Base-by-base conservation (phyloP, 2,888 invertebrate species). In the Platycheirus albimanus region DNA sequence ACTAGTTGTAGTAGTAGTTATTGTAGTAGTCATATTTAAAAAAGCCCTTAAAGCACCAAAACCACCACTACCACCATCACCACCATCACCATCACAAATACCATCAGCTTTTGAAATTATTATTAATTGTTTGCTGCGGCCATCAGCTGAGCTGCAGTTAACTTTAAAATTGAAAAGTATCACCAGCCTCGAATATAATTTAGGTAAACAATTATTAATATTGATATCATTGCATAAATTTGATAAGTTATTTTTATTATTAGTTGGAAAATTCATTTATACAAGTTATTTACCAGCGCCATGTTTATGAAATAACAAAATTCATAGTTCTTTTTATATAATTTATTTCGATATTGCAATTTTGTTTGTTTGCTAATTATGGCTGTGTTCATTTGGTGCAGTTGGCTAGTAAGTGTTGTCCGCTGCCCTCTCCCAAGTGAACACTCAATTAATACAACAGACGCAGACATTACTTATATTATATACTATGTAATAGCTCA, bases 251-350 rank as follows among this genome's bases (percentile, higher is more conserved):
- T 45, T 61, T 41, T 58, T 58, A 45, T 80, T 75, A 64, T 75
- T 76, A 77, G 61, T 76, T 67, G 69, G 15, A 66, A 49, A 51
- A 28, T 54, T 63, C 69, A 13, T 67, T 74, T 69, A 56, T 74
- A 49, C 56, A 19, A 72, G 78, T 51, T 74, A 83, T 78, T 74
- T 69, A 51, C 30, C 33, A 63, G 72, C 72, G 56, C 64, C 69
- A 78, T 78, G 72, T 69, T 83, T 83, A 83, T 83, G 83, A 83
- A 83, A 58, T 41, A 58, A 83, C 67, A 72, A 51, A 64, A 64
- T 64, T 51, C 30, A 51, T 81, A 76, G 70, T 52, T 52, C 58
- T 10, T 54, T 52, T 70, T 64, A 20, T 19, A 41, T 58, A 41
- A 41, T 56, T 76, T 80, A 58, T 36, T 61, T 28, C 56, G 45